These are phyloP conservation scores for Nerophis lumbriciformis DNA, from an alignment of 2,113 vertebrate species.

Conservation along the genomic window DNA sequence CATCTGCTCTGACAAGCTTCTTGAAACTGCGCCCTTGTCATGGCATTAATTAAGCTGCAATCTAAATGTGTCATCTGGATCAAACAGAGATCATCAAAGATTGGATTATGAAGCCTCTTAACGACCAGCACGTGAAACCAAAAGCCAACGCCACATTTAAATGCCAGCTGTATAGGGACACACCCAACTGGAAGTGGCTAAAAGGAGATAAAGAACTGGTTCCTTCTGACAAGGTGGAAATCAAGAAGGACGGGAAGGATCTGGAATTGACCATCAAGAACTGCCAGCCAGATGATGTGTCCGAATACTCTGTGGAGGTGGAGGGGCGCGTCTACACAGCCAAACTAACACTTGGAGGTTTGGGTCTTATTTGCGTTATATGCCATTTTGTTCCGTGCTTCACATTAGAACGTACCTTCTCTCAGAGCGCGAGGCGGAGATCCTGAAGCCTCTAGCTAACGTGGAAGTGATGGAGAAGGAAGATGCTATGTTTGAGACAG, in stretches of 20 bases:
- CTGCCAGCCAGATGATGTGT: slow-evolving; percentile 83
- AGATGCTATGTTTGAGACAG: slow-evolving; percentile 88
- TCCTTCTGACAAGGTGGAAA: slow-evolving; percentile 86
- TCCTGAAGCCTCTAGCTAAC: slow-evolving; percentile 87
- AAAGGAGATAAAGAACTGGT: slow-evolving; percentile 88
- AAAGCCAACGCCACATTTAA: slow-evolving; percentile 84
- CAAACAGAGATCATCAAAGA: slow-evolving; percentile 87
- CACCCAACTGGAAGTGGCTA: slow-evolving; percentile 91
- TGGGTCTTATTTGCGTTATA: background rate
- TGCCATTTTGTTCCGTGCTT: background rate
- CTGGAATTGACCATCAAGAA: slow-evolving; percentile 87
- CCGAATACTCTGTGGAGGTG: slow-evolving; percentile 87
- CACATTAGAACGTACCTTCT: background rate
- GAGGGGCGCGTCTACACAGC: slow-evolving; percentile 89
- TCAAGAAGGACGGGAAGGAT: slow-evolving; percentile 84
- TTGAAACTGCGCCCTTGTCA: too few species aligned
- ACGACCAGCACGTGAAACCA: slow-evolving; percentile 94
- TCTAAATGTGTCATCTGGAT: background rate
- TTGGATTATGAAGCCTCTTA: slow-evolving; percentile 91
- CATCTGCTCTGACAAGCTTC: background rate
- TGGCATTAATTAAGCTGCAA: slow-evolving; percentile 9
- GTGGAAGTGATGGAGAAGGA: slow-evolving; percentile 90
- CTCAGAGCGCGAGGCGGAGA: slow-evolving; percentile 86
- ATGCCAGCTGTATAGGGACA: slow-evolving; percentile 86
- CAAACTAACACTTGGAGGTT: slow-evolving; percentile 93